Evolutionary conservation across 2,888 invertebrate genomes (phyloP).

Genomic region (Pterostichus madidus): DNA sequence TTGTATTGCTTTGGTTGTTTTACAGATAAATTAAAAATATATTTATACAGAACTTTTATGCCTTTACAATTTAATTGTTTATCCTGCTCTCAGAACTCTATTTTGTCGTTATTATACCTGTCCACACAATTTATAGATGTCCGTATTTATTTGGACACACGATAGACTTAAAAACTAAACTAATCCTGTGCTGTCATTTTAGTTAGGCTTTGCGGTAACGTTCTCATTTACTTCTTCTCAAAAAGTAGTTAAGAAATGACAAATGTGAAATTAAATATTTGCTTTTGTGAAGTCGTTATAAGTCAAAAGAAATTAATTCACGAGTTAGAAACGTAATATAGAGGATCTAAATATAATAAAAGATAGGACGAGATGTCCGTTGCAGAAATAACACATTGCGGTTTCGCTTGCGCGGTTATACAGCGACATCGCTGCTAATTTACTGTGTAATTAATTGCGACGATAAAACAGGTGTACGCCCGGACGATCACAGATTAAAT

Average conservation of each 20-base stretch:
- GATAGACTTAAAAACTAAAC: too few relatives aligned
- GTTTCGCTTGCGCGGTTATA: conserved; percentile 69
- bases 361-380: conserved; percentile 9
- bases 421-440: conserved; percentile 73
- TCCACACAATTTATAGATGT: too few relatives aligned
- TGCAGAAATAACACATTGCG: conserved; percentile 63
- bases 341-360: conserved; percentile 24
- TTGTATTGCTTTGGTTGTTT: too few relatives aligned
- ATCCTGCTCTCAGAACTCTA: too few relatives aligned
- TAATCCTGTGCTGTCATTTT: too few relatives aligned
- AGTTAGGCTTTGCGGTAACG: not conserved
- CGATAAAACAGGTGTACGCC: conserved; percentile 74
- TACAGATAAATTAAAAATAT: too few relatives aligned
- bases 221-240: not conserved
- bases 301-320: conserved; percentile 22
- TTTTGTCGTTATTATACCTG: too few relatives aligned
- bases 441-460: conserved; percentile 74
- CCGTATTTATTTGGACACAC: too few relatives aligned
- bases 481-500: conserved; percentile 72
- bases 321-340: conserved; percentile 4
- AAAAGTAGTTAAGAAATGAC: not conserved
- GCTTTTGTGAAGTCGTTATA: not conserved
- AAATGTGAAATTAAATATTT: not conserved
- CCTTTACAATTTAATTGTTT: too few relatives aligned
- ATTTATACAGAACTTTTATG: too few relatives aligned